Evolutionary conservation across 2,113 vertebrate genomes (phyloP).

Genomic region (Capricornis sumatraensis): DNA sequence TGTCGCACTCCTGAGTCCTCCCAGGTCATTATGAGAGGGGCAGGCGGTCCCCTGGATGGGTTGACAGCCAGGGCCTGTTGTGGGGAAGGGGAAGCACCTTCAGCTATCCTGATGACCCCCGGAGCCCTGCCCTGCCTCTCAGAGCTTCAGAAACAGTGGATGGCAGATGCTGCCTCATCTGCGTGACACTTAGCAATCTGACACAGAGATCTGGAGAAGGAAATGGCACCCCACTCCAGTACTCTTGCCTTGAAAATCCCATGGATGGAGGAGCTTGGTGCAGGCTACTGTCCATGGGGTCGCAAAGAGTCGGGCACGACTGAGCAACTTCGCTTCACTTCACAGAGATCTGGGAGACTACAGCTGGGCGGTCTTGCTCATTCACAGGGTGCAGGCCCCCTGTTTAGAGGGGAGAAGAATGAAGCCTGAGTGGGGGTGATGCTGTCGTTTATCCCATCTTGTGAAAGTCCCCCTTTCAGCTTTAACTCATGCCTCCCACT

Average conservation of each 20-base stretch:
- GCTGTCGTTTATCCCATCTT: too few species aligned
- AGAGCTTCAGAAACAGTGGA: background rate
- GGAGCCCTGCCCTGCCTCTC: background rate
- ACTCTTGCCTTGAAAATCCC: too few species aligned
- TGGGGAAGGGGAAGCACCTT: rapidly evolving
- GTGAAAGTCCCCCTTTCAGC: background rate
- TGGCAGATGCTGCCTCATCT: background rate
- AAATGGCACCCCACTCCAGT: too few species aligned
- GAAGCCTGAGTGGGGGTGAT: too few species aligned
- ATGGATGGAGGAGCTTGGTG: too few species aligned
- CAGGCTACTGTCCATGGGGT: too few species aligned
- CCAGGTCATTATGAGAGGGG: rapidly evolving
- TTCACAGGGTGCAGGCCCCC: rapidly evolving
- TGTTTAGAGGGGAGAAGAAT: rapidly evolving
- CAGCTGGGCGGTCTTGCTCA: rapidly evolving
- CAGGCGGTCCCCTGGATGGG: background rate
- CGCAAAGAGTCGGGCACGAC: too few species aligned
- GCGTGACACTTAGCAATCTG: background rate
- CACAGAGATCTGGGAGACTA: rapidly evolving
- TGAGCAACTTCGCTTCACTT: too few species aligned
- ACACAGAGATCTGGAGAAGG: background rate
- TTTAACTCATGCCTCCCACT: rapidly evolving
- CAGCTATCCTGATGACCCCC: background rate
- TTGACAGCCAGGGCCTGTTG: rapidly evolving
- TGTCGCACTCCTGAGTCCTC: rapidly evolving